Evolutionary conservation across 2,888 invertebrate genomes (phyloP).

Genomic region (Stenodera caucasica): DNA sequence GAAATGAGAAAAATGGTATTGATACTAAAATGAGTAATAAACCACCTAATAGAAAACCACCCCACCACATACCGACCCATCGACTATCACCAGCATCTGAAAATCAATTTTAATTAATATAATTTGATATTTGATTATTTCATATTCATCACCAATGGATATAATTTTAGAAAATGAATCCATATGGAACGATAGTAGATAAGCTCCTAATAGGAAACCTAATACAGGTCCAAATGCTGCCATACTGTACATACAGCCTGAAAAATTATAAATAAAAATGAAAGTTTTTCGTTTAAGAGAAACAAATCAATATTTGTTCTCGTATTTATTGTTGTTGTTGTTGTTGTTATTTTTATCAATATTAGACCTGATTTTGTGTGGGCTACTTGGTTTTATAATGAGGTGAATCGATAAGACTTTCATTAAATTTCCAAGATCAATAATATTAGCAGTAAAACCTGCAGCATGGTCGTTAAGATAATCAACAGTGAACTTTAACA

Average conservation of each 20-base stretch:
- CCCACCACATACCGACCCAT: conserved; percentile 96
- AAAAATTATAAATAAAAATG: too few relatives aligned
- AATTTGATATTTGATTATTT: too few relatives aligned
- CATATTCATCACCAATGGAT: conserved; percentile 78
- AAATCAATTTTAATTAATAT: conserved; percentile 30
- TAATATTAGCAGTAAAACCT: conserved; percentile 20
- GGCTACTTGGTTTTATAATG: background rate
- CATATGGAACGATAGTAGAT: conserved; percentile 89
- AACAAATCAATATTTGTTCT: conserved; percentile 8
- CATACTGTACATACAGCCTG: conserved; percentile 95
- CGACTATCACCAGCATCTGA: conserved; percentile 79
- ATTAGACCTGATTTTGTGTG: background rate
- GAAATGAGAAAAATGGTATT: conserved; percentile 91
- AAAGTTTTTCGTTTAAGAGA: too few relatives aligned
- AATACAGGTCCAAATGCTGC: conserved; percentile 95
- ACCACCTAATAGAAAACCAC: conserved; percentile 91
- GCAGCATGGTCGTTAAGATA: conserved; percentile 22
- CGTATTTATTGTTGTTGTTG: background rate
- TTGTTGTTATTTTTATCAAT: background rate
- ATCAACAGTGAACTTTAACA: conserved; percentile 24
- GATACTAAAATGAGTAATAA: conserved; percentile 81
- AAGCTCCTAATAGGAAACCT: conserved; percentile 90
- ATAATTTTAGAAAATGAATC: conserved; percentile 79
- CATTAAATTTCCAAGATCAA: conserved; percentile 24
- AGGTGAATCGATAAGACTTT: conserved; percentile 26